Evolutionary conservation across 2,113 vertebrate genomes (phyloP).

Genomic region (Zosterops borbonicus): DNA sequence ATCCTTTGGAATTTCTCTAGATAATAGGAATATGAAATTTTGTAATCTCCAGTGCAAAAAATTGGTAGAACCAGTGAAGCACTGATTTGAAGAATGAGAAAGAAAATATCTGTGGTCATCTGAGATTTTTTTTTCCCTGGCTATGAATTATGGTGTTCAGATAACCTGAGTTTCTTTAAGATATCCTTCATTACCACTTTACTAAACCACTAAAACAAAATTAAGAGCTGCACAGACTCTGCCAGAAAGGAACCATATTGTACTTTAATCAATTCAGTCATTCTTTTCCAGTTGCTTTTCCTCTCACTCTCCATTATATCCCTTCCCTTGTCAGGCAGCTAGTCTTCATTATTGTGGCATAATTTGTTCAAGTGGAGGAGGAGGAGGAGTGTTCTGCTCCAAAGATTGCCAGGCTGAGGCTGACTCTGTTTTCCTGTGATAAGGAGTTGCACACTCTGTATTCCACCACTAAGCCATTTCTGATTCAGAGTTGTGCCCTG

Average conservation of each 20-base stretch:
- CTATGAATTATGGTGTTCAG: not conserved
- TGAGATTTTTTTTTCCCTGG: not conserved
- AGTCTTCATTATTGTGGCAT: not conserved
- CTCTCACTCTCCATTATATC: not conserved
- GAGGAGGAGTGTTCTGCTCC: conserved; percentile 4
- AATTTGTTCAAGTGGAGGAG: conserved; percentile 2
- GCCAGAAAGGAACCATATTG: not conserved
- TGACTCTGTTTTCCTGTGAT: conserved; percentile 39
- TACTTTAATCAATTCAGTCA: not conserved
- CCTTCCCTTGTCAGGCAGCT: not conserved
- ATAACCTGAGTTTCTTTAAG: not conserved
- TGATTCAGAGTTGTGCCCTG: not conserved
- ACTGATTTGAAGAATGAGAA: not conserved
- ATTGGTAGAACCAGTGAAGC: not conserved
- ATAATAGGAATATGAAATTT: not conserved
- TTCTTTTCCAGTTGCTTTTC: not conserved
- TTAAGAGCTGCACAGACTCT: not conserved
- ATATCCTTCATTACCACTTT: not conserved
- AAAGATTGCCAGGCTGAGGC: not conserved
- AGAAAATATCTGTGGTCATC: not conserved
- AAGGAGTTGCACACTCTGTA: not conserved
- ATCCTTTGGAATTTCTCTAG: not conserved
- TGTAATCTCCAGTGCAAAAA: not conserved
- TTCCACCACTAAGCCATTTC: conserved; percentile 5
- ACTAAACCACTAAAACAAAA: not conserved